Conservation (phyloP, 2,113 vertebrate species). For the Eolophus roseicapilla region DNA sequence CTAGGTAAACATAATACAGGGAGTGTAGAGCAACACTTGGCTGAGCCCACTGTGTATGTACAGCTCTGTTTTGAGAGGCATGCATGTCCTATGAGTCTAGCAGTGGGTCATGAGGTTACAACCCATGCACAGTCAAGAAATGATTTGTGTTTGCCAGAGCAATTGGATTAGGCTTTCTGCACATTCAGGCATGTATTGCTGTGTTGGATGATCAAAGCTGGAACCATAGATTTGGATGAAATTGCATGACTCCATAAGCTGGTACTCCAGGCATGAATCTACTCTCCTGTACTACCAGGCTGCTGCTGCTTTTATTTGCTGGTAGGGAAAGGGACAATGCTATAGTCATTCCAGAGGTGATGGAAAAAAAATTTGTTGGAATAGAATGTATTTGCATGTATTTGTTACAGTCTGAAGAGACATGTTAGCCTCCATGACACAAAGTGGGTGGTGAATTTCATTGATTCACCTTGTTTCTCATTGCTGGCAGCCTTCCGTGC, state of each 20-base stretch:
- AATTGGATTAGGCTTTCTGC: neutral
- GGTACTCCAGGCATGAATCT: neutral
- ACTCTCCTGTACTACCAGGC: neutral
- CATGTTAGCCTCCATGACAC: neutral
- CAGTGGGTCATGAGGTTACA: neutral
- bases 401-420: neutral
- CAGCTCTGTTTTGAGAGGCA: fast-evolving
- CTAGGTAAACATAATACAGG: neutral
- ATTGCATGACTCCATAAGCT: neutral
- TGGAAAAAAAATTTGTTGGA: neutral
- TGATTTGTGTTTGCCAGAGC: neutral
- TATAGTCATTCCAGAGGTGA: neutral
- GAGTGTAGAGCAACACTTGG: neutral
- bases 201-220: neutral
- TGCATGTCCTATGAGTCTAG: neutral
- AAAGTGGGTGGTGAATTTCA: neutral
- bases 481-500: neutral
- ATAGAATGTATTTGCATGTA: neutral
- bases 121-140: neutral
- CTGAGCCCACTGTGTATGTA: neutral
- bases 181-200: neutral
- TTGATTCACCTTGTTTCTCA: neutral
- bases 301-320: neutral
- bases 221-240: neutral
- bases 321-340: neutral